Base-by-base conservation (phyloP, 1,140 invertebrate species). In the Drosophila suzukii region DNA sequence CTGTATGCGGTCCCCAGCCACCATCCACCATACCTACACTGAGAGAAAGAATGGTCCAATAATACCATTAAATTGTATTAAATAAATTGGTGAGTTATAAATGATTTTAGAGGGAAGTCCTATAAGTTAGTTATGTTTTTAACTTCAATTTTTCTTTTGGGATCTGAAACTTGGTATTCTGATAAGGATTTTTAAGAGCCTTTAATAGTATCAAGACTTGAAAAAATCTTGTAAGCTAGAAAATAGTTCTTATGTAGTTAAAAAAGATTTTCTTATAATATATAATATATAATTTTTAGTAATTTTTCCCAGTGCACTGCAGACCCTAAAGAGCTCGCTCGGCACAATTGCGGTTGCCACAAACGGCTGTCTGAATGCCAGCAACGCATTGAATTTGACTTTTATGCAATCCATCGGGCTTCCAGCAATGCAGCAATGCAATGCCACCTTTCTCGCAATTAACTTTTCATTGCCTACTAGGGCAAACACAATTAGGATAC, bases 401-500 rank as follows among this genome's bases (percentile, higher is more conserved):
- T 75, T 79, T 72, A 84, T 83, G 61, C 65, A 75, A 83, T 84
- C 75, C 60, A 62, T 72, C 60, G 53, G 51, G 47, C 49, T 57
- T 46, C 44, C 63, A 72, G 53, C 68, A 38, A 71, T 72, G 68
- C 68, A 72, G 65, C 67, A 68, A 49, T 66, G 74, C 34, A 47
- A 34, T 34, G 53, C 46, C 67, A 71, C 65, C 67, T 58, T 71
- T 50, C 17, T 58, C 20, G 56, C 78, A 83, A 84, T 84, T 83
- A 84, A 80, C 76, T 80, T 84, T 79, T 72, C 76, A 84, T 79
- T 70, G 75, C 60, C 41, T 68, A 36, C 47, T 51, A 51, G 15
- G 67, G 70, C 80, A 83, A 83, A 84, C 50, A 78, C 76, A 79
- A 79, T 79, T 79, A 79, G 51, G 20, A n/a, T 27, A 5, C 27